phyloP scores from a whole-genome alignment of 2,113 vertebrate genomes.

The zebrafish (Danio rerio) region GRCz12tu NC_133191.1:55414501-55415000 shows the following conservation, averaged over 20 bases:
- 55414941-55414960: conserved; percentile 14
- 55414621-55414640: conserved; percentile 44
- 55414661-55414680: conserved; percentile 59
- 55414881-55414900: conserved; percentile 65
- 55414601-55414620: conserved; percentile 46
- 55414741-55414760: conserved; percentile 66
- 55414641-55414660: conserved; percentile 51
- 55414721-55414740: conserved; percentile 19
- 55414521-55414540: no score
- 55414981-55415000: neutral
- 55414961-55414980: neutral
- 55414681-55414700: conserved; percentile 57
- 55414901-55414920: conserved; percentile 70
- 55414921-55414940: conserved; percentile 77
- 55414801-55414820: conserved; percentile 55
- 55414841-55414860: conserved; percentile 59
- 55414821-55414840: conserved; percentile 51
- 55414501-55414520: no score
- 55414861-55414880: conserved; percentile 72
- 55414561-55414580: conserved; percentile 52
- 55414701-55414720: neutral
- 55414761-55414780: conserved; percentile 69
- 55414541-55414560: neutral
- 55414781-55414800: conserved; percentile 46
- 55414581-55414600: conserved; percentile 42